phyloP scores from a whole-genome alignment of 2,797 vertebrate genomes.

The Garrulus glandarius region DNA sequence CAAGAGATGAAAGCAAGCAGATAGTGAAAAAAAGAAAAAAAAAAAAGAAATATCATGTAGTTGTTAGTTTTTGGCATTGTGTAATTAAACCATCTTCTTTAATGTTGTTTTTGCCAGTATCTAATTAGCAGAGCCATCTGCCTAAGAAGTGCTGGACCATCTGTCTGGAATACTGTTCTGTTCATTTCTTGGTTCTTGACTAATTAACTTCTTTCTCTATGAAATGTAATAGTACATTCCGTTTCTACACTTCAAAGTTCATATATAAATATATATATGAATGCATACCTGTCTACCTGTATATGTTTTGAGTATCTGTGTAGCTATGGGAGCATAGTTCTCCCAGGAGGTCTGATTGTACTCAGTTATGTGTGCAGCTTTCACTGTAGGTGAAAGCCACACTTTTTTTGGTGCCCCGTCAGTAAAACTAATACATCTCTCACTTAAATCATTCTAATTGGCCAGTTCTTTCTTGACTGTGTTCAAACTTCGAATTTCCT shows the following conservation, averaged over 20 bases:
- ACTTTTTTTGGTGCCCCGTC: not conserved
- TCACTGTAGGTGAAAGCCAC: not conserved
- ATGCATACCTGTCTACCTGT: not conserved
- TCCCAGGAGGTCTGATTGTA: not conserved
- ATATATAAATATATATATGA: not conserved
- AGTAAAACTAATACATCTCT: not conserved
- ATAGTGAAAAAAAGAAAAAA: constrained; percentile 24
- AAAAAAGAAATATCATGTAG: constrained; percentile 52
- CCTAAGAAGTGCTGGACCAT: constrained; percentile 69
- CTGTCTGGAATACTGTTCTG: constrained; percentile 70
- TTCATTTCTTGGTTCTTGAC: constrained; percentile 63
- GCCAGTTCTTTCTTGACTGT: not conserved
- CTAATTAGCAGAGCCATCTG: constrained; percentile 81
- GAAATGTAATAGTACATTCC: constrained; percentile 41
- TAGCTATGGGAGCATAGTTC: not conserved
- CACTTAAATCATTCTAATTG: not conserved
- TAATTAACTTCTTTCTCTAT: constrained; percentile 61
- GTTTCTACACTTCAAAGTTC: constrained; percentile 31
- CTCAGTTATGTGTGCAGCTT: not conserved
- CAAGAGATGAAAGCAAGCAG: constrained; percentile 60
- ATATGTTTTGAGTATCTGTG: not conserved
- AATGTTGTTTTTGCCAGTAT: constrained; percentile 73
- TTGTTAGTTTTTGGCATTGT: constrained; percentile 69
- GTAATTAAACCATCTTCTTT: constrained; percentile 74
- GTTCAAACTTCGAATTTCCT: not conserved